Conservation (phyloP, 2,113 vertebrate genomes). For the Notechis scutatus region DNA sequence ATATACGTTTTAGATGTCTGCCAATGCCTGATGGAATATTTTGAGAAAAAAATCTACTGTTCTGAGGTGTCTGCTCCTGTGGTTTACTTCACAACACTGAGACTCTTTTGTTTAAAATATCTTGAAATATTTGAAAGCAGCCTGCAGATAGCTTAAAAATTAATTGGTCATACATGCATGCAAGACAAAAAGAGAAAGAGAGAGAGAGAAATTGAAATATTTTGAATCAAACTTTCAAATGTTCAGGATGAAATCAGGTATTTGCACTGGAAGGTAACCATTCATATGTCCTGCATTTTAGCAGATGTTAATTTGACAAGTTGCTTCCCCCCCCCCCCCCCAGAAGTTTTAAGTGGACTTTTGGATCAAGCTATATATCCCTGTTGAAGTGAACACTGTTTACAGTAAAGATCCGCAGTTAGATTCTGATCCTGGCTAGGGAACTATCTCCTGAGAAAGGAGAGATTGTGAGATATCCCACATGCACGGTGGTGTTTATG, state of each 20-base stretch:
- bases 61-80: background rate
- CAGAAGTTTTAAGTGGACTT: slow-evolving; percentile 52
- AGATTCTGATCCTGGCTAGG: background rate
- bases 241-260: slow-evolving; percentile 57
- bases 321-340: slow-evolving; percentile 44
- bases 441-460: background rate
- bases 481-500: background rate
- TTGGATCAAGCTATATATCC: background rate
- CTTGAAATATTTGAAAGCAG: background rate
- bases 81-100: background rate
- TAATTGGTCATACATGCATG: background rate
- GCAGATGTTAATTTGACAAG: slow-evolving; percentile 56
- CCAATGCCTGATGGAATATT: background rate
- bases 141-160: background rate
- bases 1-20: background rate
- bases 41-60: background rate
- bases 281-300: slow-evolving; percentile 45
- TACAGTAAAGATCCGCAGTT: background rate
- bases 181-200: slow-evolving; percentile 1
- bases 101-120: background rate
- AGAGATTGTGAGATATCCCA: background rate
- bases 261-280: slow-evolving; percentile 58
- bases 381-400: background rate
- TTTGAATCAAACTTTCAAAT: slow-evolving; percentile 37
- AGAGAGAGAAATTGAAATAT: slow-evolving; percentile 16